Conservation (phyloP, 2,797 vertebrate species). For the Hybognathus amarus region DNA sequence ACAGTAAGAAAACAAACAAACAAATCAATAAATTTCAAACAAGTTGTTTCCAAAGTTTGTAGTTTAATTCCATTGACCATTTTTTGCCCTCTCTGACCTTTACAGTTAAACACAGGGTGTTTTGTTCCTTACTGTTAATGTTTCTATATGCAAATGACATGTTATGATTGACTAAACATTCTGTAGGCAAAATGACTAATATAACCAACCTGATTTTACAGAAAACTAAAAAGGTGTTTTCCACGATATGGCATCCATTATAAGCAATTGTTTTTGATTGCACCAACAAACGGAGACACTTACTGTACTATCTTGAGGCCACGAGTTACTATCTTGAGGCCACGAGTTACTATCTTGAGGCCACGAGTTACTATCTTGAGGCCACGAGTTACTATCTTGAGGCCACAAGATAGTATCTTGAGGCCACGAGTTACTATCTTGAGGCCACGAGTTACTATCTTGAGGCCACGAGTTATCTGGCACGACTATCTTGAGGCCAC, state of each 20-base stretch:
- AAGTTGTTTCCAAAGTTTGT: not conserved
- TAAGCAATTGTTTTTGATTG: not conserved
- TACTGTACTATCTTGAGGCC: too few relatives aligned
- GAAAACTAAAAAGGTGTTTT: not conserved
- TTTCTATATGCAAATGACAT: not conserved
- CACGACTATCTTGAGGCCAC: too few relatives aligned
- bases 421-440: too few relatives aligned
- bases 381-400: too few relatives aligned
- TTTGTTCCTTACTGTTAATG: not conserved
- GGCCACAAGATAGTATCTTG: too few relatives aligned
- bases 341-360: too few relatives aligned
- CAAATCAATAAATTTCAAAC: not conserved
- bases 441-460: too few relatives aligned
- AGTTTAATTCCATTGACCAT: not conserved
- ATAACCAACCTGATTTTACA: not conserved
- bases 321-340: too few relatives aligned
- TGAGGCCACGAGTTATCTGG: too few relatives aligned
- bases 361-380: too few relatives aligned
- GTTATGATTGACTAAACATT: not conserved
- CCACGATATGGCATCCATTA: not conserved
- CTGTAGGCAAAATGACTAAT: not conserved
- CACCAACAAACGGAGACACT: not conserved
- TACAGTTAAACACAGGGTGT: not conserved
- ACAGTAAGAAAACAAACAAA: not conserved
- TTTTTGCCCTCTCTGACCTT: not conserved